A percentile compares a stretch with the other conserved stretches of the same genome.
These are phyloP conservation scores for Rhorus exstirpatorius DNA, from an alignment of 2,888 invertebrate species.

Conservation along the genomic window DNA sequence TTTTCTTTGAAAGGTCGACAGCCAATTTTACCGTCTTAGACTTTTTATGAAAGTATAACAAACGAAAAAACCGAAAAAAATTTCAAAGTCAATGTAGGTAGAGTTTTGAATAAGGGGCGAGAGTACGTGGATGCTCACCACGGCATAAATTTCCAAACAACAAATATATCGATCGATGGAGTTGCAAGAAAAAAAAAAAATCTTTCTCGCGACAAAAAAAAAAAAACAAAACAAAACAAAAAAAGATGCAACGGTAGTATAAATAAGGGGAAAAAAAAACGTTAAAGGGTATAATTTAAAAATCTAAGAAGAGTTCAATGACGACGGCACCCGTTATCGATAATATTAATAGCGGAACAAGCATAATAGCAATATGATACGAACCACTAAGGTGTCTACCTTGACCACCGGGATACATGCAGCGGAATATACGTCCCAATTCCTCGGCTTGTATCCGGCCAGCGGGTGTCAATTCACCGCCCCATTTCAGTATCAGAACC, in stretches of 20 bases:
- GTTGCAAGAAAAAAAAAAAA: background rate
- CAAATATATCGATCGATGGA: background rate
- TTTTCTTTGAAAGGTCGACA: too few species aligned
- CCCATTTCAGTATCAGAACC: constrained; percentile 99
- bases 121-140: background rate
- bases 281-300: background rate
- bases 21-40: too few species aligned
- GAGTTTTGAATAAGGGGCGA: too few species aligned
- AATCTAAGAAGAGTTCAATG: constrained; percentile 52
- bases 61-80: background rate
- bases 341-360: constrained; percentile 70
- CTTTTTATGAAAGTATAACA: too few species aligned
- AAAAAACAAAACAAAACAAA: background rate
- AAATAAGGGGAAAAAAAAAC: constrained; percentile 3
- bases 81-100: background rate
- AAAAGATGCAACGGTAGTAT: background rate
- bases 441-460: constrained; percentile 99
- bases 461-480: constrained; percentile 99
- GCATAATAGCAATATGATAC: constrained; percentile 86
- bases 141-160: background rate
- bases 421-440: constrained; percentile 98
- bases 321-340: constrained; percentile 36
- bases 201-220: background rate
- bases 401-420: constrained; percentile 99
- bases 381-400: constrained; percentile 93